Percentiles rank a stretch among this genome's conserved stretches.
Evolutionary conservation across 2,113 vertebrate genomes (phyloP).

Genomic region (Callaeas wilsoni): DNA sequence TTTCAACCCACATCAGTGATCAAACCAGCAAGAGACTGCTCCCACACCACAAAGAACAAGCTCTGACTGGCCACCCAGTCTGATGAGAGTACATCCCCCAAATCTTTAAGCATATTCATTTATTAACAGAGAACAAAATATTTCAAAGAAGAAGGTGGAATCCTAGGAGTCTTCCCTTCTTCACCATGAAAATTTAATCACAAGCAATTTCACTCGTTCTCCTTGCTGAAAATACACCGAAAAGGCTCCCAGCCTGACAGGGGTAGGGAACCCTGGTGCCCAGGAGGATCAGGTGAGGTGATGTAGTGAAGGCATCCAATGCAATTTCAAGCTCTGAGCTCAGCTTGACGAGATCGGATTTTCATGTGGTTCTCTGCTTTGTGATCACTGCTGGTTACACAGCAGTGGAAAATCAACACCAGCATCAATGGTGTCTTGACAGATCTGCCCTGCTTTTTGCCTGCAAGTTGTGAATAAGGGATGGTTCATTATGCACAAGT

Average conservation of each 20-base stretch:
- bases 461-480: background rate
- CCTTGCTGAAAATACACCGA: slow-evolving; percentile 14
- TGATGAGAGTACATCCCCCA: background rate
- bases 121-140: slow-evolving; percentile 45
- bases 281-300: slow-evolving; percentile 12
- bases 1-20: background rate
- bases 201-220: slow-evolving; percentile 42
- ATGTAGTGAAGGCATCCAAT: background rate
- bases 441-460: background rate
- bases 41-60: background rate
- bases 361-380: background rate
- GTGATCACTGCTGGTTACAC: slow-evolving; percentile 9
- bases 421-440: background rate
- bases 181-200: slow-evolving; percentile 54
- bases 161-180: slow-evolving; percentile 31
- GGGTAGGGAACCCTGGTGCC: background rate
- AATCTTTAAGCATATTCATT: slow-evolving; percentile 28
- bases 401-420: slow-evolving; percentile 3
- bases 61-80: background rate
- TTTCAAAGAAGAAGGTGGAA: slow-evolving; percentile 37
- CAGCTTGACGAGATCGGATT: background rate
- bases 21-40: background rate
- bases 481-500: background rate
- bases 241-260: background rate
- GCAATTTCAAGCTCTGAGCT: slow-evolving; percentile 25